Evolutionary conservation across 2,113 vertebrate genomes (phyloP).

Genomic region (Calcarius ornatus): DNA sequence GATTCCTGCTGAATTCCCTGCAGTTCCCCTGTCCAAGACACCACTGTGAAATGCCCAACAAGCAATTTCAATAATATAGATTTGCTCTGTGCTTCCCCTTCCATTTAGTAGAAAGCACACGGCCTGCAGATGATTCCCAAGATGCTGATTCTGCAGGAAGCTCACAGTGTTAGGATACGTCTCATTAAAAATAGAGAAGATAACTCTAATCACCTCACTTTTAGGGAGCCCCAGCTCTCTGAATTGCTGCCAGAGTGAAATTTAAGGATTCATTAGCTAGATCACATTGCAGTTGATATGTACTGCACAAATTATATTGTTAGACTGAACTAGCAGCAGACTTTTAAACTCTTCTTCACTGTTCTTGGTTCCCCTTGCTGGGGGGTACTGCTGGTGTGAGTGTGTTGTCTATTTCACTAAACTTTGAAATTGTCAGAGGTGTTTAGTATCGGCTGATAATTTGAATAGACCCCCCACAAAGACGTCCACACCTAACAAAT

Average conservation of each 20-base stretch:
- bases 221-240: background rate
- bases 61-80: background rate
- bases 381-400: background rate
- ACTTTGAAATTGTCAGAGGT: background rate
- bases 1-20: background rate
- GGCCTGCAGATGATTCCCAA: background rate
- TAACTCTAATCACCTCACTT: background rate
- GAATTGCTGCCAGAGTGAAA: background rate
- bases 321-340: background rate
- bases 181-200: slow-evolving; percentile 26
- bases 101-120: background rate
- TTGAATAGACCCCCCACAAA: background rate
- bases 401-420: background rate
- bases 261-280: background rate
- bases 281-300: background rate
- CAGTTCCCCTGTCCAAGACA: background rate
- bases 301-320: background rate
- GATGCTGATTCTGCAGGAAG: background rate
- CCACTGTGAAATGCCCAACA: background rate
- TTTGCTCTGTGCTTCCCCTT: background rate
- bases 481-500: background rate
- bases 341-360: background rate
- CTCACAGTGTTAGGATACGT: background rate
- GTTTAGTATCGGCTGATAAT: background rate
- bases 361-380: background rate